A percentile compares a stretch with the other conserved stretches of the same genome.
Conservation (phyloP, 1,140 invertebrate species). For the Zeugodacus cucurbitae region DNA sequence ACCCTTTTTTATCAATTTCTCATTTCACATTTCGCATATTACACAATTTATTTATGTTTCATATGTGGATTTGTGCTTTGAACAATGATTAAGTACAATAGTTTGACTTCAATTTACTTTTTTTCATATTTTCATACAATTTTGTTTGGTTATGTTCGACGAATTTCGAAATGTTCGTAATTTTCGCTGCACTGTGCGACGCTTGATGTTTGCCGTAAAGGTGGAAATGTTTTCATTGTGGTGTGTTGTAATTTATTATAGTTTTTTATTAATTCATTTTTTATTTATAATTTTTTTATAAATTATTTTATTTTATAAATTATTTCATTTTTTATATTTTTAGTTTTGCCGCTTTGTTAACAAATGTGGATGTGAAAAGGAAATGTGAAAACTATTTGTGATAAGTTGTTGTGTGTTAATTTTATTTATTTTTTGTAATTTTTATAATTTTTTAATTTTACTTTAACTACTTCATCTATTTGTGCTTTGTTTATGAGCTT, state of each 20-base stretch:
- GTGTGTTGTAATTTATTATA: neutral
- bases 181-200: neutral
- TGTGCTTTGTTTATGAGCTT: slow-evolving; percentile 29
- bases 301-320: too few relatives aligned
- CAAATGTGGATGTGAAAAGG: neutral
- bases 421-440: neutral
- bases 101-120: too few relatives aligned
- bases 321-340: neutral
- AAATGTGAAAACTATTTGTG: neutral
- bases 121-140: neutral
- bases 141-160: neutral
- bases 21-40: neutral
- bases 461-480: slow-evolving; percentile 35
- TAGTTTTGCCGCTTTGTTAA: neutral
- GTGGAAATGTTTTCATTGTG: too few relatives aligned
- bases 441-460: neutral
- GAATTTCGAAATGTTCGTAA: neutral
- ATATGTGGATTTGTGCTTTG: neutral
- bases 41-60: neutral
- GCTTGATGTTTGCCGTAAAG: neutral
- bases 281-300: too few relatives aligned
- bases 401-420: neutral
- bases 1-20: neutral
- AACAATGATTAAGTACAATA: neutral
- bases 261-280: neutral